Base-by-base conservation (phyloP, 2,797 vertebrate genomes). In the Pangasius sanitwongsei region DNA sequence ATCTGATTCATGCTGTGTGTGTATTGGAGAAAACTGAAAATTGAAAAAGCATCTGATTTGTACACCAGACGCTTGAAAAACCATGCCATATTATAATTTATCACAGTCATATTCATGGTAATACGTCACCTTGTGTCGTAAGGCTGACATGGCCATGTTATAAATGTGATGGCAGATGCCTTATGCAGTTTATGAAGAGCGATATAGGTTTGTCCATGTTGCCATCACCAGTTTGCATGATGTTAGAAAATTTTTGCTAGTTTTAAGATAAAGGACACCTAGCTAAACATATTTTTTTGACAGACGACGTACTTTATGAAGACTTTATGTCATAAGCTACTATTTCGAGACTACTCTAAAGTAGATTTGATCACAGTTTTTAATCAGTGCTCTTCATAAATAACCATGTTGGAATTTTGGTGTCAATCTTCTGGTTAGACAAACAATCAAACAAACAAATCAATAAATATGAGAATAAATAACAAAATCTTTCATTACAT, bases 11-110 rank as follows among this genome's bases (percentile, higher is more conserved):
- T 86, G 65, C 37, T 57, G 63, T 67, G 31, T 72, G 25, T 63
- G 67, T 87, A 31, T 50, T 48, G 44, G 72, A 83, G 77, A 83
- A 72, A 86, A 63, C 57, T 16, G 20, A 20, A 63, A 6, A 31
- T 31, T 61, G 37, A 31, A 83, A 83, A 44, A 6, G 3, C 37
- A 11, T 69, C 44, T 53, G 44, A 69, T 53, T 85, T 53, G 9
- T 69, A 34, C 28, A 65, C 37, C 37, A 67, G 12, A 61, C 1
- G 5, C 57, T 61, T 61, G 9, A 65, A 65, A 57, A 16, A 55
- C 7, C 8, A 15, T 31, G n/a, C 77, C 50, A 78, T 55, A 48
- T 25, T 25, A 78, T 9, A 41, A 25, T 61, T 44, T 61, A 83
- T 3, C 44, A 7, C 55, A 61, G 5, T 83, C 12, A 57, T 12